These are phyloP conservation scores for Podabrus alpinus DNA, from an alignment of 2,888 invertebrate species.

Conservation along the genomic window DNA sequence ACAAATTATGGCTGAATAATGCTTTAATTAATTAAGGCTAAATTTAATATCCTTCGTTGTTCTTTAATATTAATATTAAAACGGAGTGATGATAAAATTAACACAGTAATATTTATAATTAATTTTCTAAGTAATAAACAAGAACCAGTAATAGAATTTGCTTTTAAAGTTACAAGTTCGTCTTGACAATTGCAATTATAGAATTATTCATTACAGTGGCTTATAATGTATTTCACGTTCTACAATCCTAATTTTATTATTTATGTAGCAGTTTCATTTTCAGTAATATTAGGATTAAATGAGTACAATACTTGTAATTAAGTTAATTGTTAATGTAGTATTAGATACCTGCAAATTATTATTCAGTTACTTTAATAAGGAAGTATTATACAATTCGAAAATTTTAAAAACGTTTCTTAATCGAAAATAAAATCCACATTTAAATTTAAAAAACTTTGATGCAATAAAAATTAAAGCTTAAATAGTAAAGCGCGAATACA, in stretches of 20 bases:
- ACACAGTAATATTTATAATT: background rate
- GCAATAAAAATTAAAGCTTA: background rate
- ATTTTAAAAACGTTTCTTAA: background rate
- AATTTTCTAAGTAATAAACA: background rate
- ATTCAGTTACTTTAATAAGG: too few relatives aligned
- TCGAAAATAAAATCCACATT: background rate
- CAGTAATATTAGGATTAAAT: background rate
- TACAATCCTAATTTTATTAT: slow-evolving; percentile 10
- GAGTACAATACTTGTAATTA: background rate
- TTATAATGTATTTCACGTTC: slow-evolving; percentile 7
- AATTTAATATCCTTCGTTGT: background rate
- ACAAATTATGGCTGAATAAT: background rate
- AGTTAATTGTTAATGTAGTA: background rate
- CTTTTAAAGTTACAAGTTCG: slow-evolving; percentile 3
- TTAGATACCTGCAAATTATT: background rate
- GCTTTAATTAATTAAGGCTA: background rate
- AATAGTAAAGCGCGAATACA: background rate
- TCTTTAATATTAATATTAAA: background rate
- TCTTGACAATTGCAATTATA: slow-evolving; percentile 6
- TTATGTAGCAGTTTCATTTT: slow-evolving; percentile 8
- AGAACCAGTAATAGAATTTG: background rate
- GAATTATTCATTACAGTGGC: slow-evolving; percentile 15
- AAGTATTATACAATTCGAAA: background rate
- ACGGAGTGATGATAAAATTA: background rate
- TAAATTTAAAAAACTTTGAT: background rate